A percentile compares a stretch with the other conserved stretches of the same genome.
phyloP scores from a whole-genome alignment of 2,888 invertebrate species.

The Netelia fuscicornis region DNA sequence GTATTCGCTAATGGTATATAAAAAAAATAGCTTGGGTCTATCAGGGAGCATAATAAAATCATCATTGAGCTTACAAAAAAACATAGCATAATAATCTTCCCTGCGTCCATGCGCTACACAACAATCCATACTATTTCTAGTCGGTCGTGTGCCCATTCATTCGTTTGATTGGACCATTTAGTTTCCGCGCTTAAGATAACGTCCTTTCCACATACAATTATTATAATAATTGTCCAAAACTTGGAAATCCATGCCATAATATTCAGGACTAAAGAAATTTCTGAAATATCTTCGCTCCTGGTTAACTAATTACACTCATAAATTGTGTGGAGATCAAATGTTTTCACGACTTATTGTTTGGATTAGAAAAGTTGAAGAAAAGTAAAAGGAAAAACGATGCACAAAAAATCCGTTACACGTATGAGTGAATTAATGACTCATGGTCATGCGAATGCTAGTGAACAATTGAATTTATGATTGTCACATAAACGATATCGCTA shows the following conservation, averaged over 20 bases:
- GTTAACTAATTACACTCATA: background rate
- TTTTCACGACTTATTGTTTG: constrained; percentile 8
- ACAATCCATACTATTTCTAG: constrained; percentile 56
- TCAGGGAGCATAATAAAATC: constrained; percentile 19
- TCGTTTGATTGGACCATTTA: constrained; percentile 34
- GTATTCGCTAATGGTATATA: constrained; percentile 26
- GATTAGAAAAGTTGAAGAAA: background rate
- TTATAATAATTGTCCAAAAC: background rate
- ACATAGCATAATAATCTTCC: constrained; percentile 27
- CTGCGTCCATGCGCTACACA: constrained; percentile 29
- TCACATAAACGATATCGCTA: constrained; percentile 43
- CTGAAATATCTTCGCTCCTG: background rate
- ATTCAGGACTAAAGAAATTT: background rate
- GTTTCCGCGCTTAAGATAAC: constrained; percentile 38
- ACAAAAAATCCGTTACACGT: constrained; percentile 10
- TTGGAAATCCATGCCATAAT: constrained; percentile 14
- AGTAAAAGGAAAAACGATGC: background rate
- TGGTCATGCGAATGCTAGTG: constrained; percentile 1
- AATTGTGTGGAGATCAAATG: background rate
- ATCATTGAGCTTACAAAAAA: constrained; percentile 56
- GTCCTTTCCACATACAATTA: constrained; percentile 7
- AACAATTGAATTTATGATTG: constrained; percentile 34
- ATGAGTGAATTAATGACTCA: constrained; percentile 4
- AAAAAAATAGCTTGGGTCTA: constrained; percentile 20
- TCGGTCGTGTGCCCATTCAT: constrained; percentile 50